Conservation (phyloP, 2,797 vertebrate species). For the Onychomys arenicola region DNA sequence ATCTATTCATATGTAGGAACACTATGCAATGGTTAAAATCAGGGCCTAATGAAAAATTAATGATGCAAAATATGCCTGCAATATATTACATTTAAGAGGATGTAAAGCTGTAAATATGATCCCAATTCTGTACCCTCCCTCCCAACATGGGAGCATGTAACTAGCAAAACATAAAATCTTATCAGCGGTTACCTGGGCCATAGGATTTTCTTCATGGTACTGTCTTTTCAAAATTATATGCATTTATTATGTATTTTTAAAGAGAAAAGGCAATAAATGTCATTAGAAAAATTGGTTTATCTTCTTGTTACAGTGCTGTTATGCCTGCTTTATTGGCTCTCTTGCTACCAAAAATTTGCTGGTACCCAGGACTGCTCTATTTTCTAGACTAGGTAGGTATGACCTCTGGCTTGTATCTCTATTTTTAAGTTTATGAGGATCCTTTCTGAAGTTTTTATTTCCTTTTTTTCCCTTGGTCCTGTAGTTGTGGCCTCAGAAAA, state of each 20-base stretch:
- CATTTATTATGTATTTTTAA: constrained; percentile 77
- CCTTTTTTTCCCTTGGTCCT: constrained; percentile 63
- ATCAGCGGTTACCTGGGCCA: constrained; percentile 77
- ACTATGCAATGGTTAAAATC: constrained; percentile 81
- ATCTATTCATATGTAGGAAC: constrained; percentile 82
- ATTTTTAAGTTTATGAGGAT: constrained; percentile 75
- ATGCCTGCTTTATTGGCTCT: constrained; percentile 58
- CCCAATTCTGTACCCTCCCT: constrained; percentile 69
- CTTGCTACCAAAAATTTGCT: constrained; percentile 67
- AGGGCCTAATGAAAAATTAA: constrained; percentile 82
- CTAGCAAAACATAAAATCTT: constrained; percentile 76
- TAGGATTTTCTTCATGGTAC: constrained; percentile 77
- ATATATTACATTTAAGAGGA: constrained; percentile 78
- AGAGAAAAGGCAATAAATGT: constrained; percentile 66
- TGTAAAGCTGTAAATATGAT: constrained; percentile 72
- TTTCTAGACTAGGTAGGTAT: constrained; percentile 71
- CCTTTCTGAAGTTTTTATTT: constrained; percentile 68
- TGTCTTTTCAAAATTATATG: constrained; percentile 76
- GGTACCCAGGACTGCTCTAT: constrained; percentile 61
- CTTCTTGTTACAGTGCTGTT: constrained; percentile 74
- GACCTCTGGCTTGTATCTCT: constrained; percentile 69
- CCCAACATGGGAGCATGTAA: constrained; percentile 77
- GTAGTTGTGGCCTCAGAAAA: constrained; percentile 74
- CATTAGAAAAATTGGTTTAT: constrained; percentile 75
- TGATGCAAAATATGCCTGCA: constrained; percentile 79